Evolutionary conservation across 2,888 invertebrate species (phyloP).

Genomic region (Drosophila meridionalis): DNA sequence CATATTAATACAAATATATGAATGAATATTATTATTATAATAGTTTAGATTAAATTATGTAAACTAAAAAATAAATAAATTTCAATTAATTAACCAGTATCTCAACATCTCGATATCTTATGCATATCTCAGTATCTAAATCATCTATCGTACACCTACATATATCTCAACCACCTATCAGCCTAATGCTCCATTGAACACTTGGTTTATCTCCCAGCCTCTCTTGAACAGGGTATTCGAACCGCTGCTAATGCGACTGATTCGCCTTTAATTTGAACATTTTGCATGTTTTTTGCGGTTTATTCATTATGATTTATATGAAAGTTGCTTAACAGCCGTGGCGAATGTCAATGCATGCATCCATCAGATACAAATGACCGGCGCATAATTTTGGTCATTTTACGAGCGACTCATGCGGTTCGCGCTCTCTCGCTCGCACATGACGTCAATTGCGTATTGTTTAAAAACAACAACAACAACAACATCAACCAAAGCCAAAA

Average conservation of each 20-base stretch:
- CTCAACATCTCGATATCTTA: neutral
- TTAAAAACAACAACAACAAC: conserved; percentile 12
- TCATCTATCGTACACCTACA: too few species aligned
- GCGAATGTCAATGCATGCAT: conserved; percentile 72
- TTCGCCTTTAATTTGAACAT: neutral
- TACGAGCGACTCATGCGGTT: conserved; percentile 18
- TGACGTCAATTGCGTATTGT: conserved; percentile 63
- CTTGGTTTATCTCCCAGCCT: neutral
- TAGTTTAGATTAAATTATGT: too few species aligned
- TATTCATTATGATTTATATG: conserved; percentile 58
- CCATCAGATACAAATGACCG: conserved; percentile 56
- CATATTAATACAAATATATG: neutral
- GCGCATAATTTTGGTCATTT: conserved; percentile 45
- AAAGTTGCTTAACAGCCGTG: conserved; percentile 49
- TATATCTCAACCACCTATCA: neutral
- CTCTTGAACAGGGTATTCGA: conserved; percentile 20
- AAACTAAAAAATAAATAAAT: too few species aligned
- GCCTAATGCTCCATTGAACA: neutral
- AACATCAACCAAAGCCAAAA: neutral
- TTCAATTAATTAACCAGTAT: too few species aligned
- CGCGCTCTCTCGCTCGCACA: conserved; percentile 16
- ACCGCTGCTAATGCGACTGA: neutral
- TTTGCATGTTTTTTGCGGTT: neutral
- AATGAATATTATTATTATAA: neutral
- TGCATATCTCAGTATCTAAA: too few species aligned